A percentile compares a stretch with the other conserved stretches of the same genome.
These are phyloP conservation scores for Ciconia nigra DNA, from an alignment of 2,797 vertebrate species.

Conservation along the genomic window DNA sequence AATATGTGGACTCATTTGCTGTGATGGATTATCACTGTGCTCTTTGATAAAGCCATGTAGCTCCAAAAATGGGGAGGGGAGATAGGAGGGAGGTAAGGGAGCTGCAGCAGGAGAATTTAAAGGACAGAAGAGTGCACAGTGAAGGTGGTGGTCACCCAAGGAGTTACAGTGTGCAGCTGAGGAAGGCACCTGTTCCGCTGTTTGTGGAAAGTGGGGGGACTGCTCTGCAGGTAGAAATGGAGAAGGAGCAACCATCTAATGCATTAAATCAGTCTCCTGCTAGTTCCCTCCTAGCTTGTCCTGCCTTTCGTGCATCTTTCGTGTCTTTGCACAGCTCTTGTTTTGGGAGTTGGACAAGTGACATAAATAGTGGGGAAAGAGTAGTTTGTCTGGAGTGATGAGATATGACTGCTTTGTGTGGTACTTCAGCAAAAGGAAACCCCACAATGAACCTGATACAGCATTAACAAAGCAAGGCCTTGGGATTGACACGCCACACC, in stretches of 20 bases:
- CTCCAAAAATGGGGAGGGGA: background rate
- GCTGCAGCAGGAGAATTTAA: background rate
- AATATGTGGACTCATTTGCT: background rate
- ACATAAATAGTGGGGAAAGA: background rate
- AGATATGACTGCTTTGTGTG: background rate
- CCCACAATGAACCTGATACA: background rate
- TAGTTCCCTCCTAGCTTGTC: background rate
- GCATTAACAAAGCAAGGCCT: background rate
- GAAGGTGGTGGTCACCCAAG: background rate
- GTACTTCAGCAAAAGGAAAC: background rate
- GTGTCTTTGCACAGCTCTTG: rapidly evolving
- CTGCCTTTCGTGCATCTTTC: background rate
- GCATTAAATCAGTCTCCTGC: background rate
- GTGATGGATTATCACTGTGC: background rate
- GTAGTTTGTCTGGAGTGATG: background rate
- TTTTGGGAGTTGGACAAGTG: background rate
- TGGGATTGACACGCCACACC: rapidly evolving
- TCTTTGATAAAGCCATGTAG: background rate
- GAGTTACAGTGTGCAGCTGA: background rate
- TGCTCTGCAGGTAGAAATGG: background rate
- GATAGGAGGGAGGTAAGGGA: background rate
- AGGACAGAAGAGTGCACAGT: background rate
- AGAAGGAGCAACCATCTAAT: background rate
- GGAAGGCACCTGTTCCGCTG: background rate
- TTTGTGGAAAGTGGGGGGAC: background rate